phyloP scores from a whole-genome alignment of 1,140 invertebrate species.

The Drosophila hydei region DNA sequence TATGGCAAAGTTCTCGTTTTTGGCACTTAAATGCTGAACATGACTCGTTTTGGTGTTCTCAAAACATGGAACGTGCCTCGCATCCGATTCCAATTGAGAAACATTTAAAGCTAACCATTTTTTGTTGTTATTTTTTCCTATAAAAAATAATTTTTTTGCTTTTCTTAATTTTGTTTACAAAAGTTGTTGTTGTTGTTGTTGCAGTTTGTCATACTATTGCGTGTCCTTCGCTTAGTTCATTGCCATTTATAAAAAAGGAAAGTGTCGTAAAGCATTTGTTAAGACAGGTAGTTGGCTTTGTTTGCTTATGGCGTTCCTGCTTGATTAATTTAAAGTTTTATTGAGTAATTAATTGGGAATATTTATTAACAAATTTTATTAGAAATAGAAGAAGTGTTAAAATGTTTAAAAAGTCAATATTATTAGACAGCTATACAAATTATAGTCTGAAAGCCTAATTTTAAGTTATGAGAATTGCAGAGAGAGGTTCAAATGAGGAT shows the following conservation, averaged over 20 bases:
- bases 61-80: conserved; percentile 71
- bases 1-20: conserved; percentile 43
- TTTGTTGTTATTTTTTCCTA: conserved; percentile 10
- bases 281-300: conserved; percentile 31
- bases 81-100: conserved; percentile 45
- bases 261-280: conserved; percentile 28
- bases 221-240: conserved; percentile 44
- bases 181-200: background rate
- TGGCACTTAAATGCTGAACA: conserved; percentile 18
- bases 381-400: too few species aligned
- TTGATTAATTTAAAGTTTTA: conserved; percentile 1
- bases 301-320: conserved; percentile 28
- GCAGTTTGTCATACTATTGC: background rate
- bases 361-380: too few species aligned
- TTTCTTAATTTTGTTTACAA: conserved; percentile 18
- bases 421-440: too few species aligned
- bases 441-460: too few species aligned
- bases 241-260: conserved; percentile 31
- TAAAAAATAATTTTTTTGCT: background rate
- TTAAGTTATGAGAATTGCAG: too few species aligned
- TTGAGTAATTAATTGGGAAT: too few species aligned
- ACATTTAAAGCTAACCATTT: conserved; percentile 33
- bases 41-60: conserved; percentile 47
- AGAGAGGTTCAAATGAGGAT: too few species aligned
- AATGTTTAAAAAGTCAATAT: too few species aligned